Base-by-base conservation (phyloP, 2,888 invertebrate species). In the Macrostomum cliftonense region DNA sequence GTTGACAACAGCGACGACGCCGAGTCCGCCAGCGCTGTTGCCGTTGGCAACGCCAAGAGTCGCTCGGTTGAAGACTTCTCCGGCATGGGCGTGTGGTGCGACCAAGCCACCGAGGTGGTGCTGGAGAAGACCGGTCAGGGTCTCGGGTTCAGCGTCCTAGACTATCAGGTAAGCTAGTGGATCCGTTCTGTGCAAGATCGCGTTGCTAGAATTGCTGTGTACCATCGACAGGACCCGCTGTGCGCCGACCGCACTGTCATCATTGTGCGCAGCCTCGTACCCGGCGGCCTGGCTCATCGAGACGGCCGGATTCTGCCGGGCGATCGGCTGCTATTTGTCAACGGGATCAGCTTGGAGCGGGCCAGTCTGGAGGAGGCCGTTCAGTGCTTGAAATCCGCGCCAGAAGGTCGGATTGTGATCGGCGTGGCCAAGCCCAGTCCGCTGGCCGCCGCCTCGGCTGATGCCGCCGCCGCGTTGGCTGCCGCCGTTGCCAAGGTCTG, bases 291-390 rank as follows among this genome's bases (percentile, higher is more conserved):
- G 46, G 97, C 97, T 42, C 89, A 91, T 69, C 77, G 84, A 58
- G 93, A 95, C 71, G 95, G 93, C n/a, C 78, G 91, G 16, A 78
- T 97, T 51, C 88, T 95, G 56, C 97, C 97, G 1, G 97, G 97
- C 2, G 97, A 97, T 73, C 77, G 97, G 16, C 64, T 75, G 45
- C 63, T 75, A 20, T 71, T 67, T 57, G 93, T 97, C 55, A 97
- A 97, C 71, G 87, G 89, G 56, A 86, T 79, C 57, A 79, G 81
- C 64, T 72, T 97, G 60, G 89, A 93, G 67, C 89, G 91, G 71
- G 91, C 93, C 49, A 86, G 85, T 16, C 72, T 97, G 56, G 93
- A 97, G 72, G 83, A 88, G 71, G 95, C 95, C 2, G 93, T 95
- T 45, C 88, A 89, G 63, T 91, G 93, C 1, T 71, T 97, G 56